Evolutionary conservation across 2,888 invertebrate genomes (phyloP).

Genomic region (Drosophila barbarae): DNA sequence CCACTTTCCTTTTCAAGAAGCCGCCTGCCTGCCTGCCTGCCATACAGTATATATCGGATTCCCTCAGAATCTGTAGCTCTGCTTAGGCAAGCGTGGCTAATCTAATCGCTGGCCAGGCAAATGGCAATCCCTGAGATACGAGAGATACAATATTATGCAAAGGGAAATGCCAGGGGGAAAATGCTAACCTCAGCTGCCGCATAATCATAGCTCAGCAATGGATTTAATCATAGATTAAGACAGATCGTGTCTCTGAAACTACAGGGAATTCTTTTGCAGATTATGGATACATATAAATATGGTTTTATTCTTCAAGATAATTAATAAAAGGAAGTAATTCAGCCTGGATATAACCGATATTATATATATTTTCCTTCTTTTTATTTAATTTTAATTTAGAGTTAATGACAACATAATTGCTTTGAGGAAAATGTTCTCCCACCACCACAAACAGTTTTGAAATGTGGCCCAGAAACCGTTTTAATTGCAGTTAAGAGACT

Average conservation of each 20-base stretch:
- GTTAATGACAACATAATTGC: slow-evolving; percentile 71
- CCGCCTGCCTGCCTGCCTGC: slow-evolving; percentile 37
- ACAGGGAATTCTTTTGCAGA: neutral
- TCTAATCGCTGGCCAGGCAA: slow-evolving; percentile 53
- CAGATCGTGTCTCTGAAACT: slow-evolving; percentile 1
- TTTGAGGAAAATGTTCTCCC: slow-evolving; percentile 48
- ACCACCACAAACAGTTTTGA: slow-evolving; percentile 33
- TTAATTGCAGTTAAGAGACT: slow-evolving; percentile 55
- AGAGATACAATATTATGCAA: slow-evolving; percentile 24
- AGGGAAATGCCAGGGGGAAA: slow-evolving; percentile 7
- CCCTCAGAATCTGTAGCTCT: slow-evolving; percentile 36
- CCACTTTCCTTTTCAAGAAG: slow-evolving; percentile 70
- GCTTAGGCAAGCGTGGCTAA: slow-evolving; percentile 68
- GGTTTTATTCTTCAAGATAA: neutral
- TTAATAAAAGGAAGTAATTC: neutral
- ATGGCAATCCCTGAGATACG: slow-evolving; percentile 12
- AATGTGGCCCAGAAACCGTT: slow-evolving; percentile 51
- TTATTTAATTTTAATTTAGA: slow-evolving; percentile 10
- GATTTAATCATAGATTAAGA: slow-evolving; percentile 9
- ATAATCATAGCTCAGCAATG: slow-evolving; percentile 3
- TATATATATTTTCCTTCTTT: too few relatives aligned
- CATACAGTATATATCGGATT: neutral
- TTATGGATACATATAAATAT: neutral
- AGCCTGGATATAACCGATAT: too few relatives aligned
- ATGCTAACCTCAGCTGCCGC: neutral